Percentiles rank a stretch among this genome's conserved stretches.
Conservation (phyloP, 2,113 vertebrate species). For the Thamnaconus septentrionalis region DNA sequence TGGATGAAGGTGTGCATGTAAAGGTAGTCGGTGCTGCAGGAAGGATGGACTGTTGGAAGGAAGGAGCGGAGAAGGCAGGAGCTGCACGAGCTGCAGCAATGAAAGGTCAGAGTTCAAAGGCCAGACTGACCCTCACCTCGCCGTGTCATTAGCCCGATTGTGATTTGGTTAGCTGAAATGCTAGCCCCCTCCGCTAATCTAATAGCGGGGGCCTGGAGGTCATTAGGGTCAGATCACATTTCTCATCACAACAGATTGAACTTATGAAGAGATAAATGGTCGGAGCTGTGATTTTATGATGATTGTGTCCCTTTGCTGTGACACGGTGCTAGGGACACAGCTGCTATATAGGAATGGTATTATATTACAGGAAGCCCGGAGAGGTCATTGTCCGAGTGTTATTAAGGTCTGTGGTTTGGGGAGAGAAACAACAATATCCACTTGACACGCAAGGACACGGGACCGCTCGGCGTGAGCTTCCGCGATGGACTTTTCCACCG, state of each 20-base stretch:
- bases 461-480: too few relatives aligned
- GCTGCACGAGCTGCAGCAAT: not conserved
- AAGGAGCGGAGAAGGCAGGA: not conserved
- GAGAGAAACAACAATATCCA: not conserved
- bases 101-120: conserved; percentile 51
- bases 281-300: conserved; percentile 14
- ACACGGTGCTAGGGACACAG: conserved; percentile 18
- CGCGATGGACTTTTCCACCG: too few relatives aligned
- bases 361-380: conserved; percentile 22
- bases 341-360: conserved; percentile 31
- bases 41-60: too few relatives aligned
- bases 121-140: conserved; percentile 56
- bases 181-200: conserved; percentile 60
- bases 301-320: conserved; percentile 28
- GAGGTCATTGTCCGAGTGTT: conserved; percentile 20
- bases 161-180: conserved; percentile 71
- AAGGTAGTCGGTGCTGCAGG: too few relatives aligned
- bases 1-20: too few relatives aligned
- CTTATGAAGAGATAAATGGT: conserved; percentile 54
- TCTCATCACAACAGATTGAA: conserved; percentile 64
- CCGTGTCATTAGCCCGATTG: conserved; percentile 53
- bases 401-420: conserved; percentile 24
- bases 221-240: conserved; percentile 61
- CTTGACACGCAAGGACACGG: too few relatives aligned
- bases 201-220: conserved; percentile 57